Percentiles rank a stretch among this genome's conserved stretches.
phyloP scores from a whole-genome alignment of 2,797 vertebrate species.

The Danio albolineatus region DNA sequence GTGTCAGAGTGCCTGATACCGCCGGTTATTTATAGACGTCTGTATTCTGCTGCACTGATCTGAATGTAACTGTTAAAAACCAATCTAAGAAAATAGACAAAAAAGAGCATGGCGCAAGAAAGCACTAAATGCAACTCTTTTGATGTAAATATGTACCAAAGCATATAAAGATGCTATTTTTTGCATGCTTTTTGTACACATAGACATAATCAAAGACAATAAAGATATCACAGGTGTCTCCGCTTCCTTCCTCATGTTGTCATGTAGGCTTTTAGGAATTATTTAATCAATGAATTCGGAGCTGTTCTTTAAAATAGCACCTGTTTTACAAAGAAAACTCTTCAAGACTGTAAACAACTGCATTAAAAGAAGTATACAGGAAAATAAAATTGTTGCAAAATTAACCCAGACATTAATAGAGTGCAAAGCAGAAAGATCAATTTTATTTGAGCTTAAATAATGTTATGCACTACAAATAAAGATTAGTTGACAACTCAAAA shows the following conservation, averaged over 20 bases:
- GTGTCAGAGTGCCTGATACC: constrained; percentile 64
- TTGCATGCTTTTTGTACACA: constrained; percentile 92
- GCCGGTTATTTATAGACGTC: constrained; percentile 63
- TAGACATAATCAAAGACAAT: constrained; percentile 78
- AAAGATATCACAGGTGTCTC: constrained; percentile 65
- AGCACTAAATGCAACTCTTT: constrained; percentile 73
- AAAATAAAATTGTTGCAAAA: neutral
- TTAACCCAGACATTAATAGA: neutral
- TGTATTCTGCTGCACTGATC: constrained; percentile 64
- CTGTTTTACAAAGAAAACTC: neutral
- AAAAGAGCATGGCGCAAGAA: constrained; percentile 77
- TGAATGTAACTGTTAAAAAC: constrained; percentile 68
- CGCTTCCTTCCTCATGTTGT: constrained; percentile 1
- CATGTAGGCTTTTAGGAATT: constrained; percentile 18
- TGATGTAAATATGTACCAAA: constrained; percentile 91
- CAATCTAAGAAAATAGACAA: constrained; percentile 17
- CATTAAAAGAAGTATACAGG: neutral
- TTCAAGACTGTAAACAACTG: neutral
- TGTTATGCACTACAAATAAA: no score
- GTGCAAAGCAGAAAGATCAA: neutral
- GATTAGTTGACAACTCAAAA: no score
- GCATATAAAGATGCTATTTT: constrained; percentile 89
- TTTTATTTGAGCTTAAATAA: neutral
- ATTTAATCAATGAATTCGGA: neutral
- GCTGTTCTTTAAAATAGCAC: neutral